Conservation (phyloP, 1,140 invertebrate genomes). For the Penaeus vannamei region DNA sequence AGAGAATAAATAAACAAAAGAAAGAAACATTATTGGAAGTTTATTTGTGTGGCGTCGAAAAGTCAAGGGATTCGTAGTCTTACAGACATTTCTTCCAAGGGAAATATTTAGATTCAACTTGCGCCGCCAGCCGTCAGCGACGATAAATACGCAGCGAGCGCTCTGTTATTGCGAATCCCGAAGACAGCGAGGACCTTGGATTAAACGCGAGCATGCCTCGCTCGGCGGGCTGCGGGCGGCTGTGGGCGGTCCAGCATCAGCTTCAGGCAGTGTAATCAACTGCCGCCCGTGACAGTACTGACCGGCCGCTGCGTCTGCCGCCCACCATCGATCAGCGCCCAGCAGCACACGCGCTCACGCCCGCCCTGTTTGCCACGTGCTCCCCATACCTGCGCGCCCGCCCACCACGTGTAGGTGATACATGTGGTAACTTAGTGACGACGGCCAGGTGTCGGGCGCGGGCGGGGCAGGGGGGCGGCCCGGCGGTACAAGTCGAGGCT, state of each 20-base stretch:
- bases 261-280: neutral
- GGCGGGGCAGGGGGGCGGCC: neutral
- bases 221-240: neutral
- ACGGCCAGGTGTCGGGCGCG: neutral
- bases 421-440: constrained; percentile 26
- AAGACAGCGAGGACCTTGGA: no score
- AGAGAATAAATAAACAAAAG: no score
- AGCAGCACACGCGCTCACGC: neutral
- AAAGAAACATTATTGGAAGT: no score
- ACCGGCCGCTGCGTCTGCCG: constrained; percentile 34
- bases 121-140: no score
- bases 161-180: no score
- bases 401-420: constrained; percentile 40
- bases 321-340: constrained; percentile 34
- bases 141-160: no score
- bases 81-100: no score
- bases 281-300: neutral
- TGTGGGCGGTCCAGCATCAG: constrained; percentile 1
- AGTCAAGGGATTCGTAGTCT: no score
- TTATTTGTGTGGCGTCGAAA: no score
- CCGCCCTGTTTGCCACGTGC: constrained; percentile 34
- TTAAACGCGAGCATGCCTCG: no score
- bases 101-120: no score
- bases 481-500: neutral
- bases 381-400: constrained; percentile 42